Base-by-base conservation (phyloP, 2,888 invertebrate species). In the Polymixis flavicincta region DNA sequence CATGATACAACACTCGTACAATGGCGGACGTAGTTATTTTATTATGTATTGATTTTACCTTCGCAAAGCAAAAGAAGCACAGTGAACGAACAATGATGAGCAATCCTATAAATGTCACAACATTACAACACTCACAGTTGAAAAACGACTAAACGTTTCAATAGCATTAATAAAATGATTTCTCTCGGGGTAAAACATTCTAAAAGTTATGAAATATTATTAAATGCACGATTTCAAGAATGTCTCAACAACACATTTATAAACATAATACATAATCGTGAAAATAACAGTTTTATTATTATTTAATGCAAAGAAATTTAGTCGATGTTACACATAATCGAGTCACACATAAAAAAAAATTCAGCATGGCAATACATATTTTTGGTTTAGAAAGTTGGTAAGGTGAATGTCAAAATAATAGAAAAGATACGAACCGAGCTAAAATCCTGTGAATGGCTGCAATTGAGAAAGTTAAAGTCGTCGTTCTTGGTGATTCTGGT, bases 401-500 rank as follows among this genome's bases (percentile, higher is more conserved):
- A 82, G 57, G 84, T 82, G 85, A 87, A 88, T 86, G 91, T 93
- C 92, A 94, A 92, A 93, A 91, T 90, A 93, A 84, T 87, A 84
- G 90, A 92, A 87, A 90, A 90, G 91, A 91, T 90, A 94, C 95
- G 92, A 85, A 90, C 85, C 84, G 67, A 83, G 84, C 80, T 83
- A 86, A 83, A 86, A 88, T 83, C 86, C 89, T 91, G 88, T 90
- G 91, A 95, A 98, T 98, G 98, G 98, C 98, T 89, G 97, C 98
- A 83, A 98, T 98, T 90, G 98, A 99, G 94, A 98, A 98, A 97
- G 98, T 99, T 28, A 98, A 99, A 94, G 98, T 99, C 80, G 97
- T 99, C 88, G 98, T 99, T 77, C 97, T 99, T 79, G 99, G 99
- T 68, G 99, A 99, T 97, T 98, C 98, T 82, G 98, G 98, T 98